Percentiles rank a stretch among this genome's conserved stretches.
These are phyloP conservation scores for Reticulitermes speratus DNA, from an alignment of 1,140 invertebrate genomes.

Conservation along the genomic window DNA sequence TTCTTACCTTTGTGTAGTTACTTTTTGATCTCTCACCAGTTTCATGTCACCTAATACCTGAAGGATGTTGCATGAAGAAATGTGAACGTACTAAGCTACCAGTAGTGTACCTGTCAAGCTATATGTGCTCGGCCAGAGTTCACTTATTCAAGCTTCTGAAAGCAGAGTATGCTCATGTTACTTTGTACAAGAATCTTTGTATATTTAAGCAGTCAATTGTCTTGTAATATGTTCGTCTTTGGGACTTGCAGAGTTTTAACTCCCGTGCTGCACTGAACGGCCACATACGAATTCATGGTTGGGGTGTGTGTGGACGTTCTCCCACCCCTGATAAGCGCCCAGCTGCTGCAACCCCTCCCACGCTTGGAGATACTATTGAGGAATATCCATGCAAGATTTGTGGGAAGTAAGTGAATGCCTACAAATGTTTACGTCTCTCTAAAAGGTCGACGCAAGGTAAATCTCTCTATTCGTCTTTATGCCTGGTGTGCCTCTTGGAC, in stretches of 20 bases:
- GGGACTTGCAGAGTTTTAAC: constrained; percentile 68
- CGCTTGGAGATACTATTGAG: constrained; percentile 43
- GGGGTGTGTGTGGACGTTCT: constrained; percentile 51
- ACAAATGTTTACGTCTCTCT: constrained; percentile 10
- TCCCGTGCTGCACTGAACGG: constrained; percentile 75
- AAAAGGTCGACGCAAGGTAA: constrained; percentile 24
- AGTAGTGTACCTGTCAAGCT: no score
- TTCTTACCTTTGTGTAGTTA: no score
- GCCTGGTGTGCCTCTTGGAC: constrained; percentile 25
- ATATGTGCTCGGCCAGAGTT: no score
- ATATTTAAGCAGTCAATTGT: no score
- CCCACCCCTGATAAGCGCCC: constrained; percentile 52
- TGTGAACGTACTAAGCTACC: no score
- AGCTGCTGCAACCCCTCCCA: constrained; percentile 34
- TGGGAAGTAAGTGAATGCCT: constrained; percentile 86
- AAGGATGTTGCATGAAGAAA: no score
- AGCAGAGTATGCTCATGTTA: no score
- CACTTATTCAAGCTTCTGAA: no score
- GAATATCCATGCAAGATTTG: constrained; percentile 93
- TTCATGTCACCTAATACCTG: no score
- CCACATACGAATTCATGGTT: constrained; percentile 68
- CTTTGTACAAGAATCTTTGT: no score
- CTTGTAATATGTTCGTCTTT: no score
- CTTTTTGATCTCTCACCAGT: no score
- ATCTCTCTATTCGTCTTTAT: constrained; percentile 22